Base-by-base conservation (phyloP, 2,113 vertebrate genomes). In the Burhinus oedicnemus region DNA sequence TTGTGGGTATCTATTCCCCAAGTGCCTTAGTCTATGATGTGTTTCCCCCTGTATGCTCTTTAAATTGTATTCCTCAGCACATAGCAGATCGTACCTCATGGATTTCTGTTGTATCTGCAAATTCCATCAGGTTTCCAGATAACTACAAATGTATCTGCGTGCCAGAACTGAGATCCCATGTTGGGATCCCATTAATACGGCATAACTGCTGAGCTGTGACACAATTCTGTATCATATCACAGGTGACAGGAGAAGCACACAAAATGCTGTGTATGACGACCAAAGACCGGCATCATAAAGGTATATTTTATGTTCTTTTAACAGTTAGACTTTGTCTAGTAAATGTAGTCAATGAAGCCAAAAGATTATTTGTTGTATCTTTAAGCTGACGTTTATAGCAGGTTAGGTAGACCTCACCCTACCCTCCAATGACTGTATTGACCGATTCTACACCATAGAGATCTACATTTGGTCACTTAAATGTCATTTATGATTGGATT, bases 381-480 rank as follows among this genome's bases (percentile, higher is more conserved):
- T 60, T 55, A 75, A 58, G 5, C 1, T 29, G n/a, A 26, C 66
- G 15, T 38, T 11, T 78, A 21, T 30, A 89, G 20, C 29, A 51
- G 13, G 4, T 77, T 66, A 66, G 8, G 34, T 25, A 75, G 32
- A 45, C 3, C 32, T 11, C 45, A 25, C 12, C 9, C 54, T 66
- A 40, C 16, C 9, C 11, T 62, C 3, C 29, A 76, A 4, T 10
- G 9, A 18, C 18, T 54, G 2, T 10, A 18, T 18, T 55, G 38
- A 42, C 13, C 8, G 32, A 69, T 70, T 68, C 18, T 45, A 12
- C 3, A 34, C 18, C 0, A 0, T 0, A 57, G 19, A 54, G 17
- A n/a, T 71, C 25, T 68, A 21, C 2, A 11, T 55, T 71, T 82
- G 36, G 19, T 47, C n/a, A 38, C 11, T 23, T 16, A 4, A 75